Evolutionary conservation across 2,888 invertebrate species (phyloP).

Genomic region (Xanthia togata): DNA sequence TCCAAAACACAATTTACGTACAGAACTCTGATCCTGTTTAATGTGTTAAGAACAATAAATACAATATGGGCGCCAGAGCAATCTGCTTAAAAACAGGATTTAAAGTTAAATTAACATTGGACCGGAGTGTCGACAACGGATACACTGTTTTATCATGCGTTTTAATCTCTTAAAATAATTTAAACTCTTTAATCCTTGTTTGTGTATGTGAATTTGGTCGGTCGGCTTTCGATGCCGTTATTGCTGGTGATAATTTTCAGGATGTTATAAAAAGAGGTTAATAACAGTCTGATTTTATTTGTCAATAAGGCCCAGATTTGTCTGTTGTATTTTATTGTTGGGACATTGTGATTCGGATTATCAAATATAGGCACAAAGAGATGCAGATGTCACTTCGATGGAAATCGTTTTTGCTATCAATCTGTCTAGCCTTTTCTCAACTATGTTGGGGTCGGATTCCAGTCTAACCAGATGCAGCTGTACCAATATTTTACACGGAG

Average conservation of each 20-base stretch:
- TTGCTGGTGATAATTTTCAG: constrained; percentile 50
- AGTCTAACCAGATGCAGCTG: neutral
- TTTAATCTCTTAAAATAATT: constrained; percentile 85
- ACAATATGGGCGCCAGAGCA: constrained; percentile 62
- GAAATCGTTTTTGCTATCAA: neutral
- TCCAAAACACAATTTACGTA: constrained; percentile 60
- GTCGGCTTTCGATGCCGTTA: constrained; percentile 51
- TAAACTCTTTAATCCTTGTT: constrained; percentile 84
- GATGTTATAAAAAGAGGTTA: constrained; percentile 32
- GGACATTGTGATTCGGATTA: constrained; percentile 6
- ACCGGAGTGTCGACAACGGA: constrained; percentile 73
- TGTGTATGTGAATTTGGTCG: constrained; percentile 64
- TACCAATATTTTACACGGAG: neutral
- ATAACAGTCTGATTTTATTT: constrained; percentile 38
- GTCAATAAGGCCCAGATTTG: constrained; percentile 21
- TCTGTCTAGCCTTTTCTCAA: neutral
- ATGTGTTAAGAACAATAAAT: constrained; percentile 66
- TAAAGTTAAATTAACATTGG: constrained; percentile 82
- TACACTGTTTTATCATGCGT: constrained; percentile 78
- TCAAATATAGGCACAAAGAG: constrained; percentile 4
- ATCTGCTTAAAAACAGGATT: constrained; percentile 74
- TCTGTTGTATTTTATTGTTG: constrained; percentile 16
- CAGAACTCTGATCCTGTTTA: constrained; percentile 63
- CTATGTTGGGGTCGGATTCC: neutral
- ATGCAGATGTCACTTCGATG: neutral